Base-by-base conservation (phyloP, 2,113 vertebrate genomes). In the Sardina pilchardus region DNA sequence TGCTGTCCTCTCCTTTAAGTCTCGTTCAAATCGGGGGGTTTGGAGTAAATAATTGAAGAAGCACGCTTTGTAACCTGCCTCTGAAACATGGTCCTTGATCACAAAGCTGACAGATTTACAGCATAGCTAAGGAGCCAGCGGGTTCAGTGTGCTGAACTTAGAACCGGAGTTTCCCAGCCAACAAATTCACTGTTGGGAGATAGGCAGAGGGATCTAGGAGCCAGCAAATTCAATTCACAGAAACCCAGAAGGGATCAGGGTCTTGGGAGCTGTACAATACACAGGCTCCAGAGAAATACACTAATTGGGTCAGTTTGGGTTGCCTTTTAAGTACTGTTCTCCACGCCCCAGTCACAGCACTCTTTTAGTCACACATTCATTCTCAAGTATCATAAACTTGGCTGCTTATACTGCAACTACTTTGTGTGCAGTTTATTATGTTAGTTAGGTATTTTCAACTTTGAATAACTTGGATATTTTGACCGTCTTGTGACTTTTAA, bases 221-320 rank as follows among this genome's bases (percentile, higher is more conserved):
- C 92, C 92, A 93, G 88, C 88, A 93, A 93, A 93, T 93, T 91
- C 84, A 91, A 89, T 92, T 87, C 87, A 90, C 82, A 86, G 83
- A 85, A 86, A 88, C 90, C 86, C 89, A 91, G 88, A 91, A 87
- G 89, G 90, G 90, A 89, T 86, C 85, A 85, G 88, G 83, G 83
- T 92, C 90, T 90, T 90, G 89, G 82, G 91, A 92, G 88, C 85
- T 83, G 87, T 87, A 84, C 81, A 88, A 87, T 88, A 91, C 85
- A 85, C 86, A 90, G 87, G 83, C 87, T 90, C 84, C 82, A 92
- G 85, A 89, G 83, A 83, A 81, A 84, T 87, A 89, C 83, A 87
- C 89, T 87, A 92, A 92, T 88, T 91, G 88, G 91, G 89, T 90
- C 89, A 91, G 84, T 86, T 89, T 90, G 81, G 84, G 84, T 82